These are phyloP conservation scores for Cyclophora punctaria DNA, from an alignment of 2,888 invertebrate genomes.

Conservation along the genomic window DNA sequence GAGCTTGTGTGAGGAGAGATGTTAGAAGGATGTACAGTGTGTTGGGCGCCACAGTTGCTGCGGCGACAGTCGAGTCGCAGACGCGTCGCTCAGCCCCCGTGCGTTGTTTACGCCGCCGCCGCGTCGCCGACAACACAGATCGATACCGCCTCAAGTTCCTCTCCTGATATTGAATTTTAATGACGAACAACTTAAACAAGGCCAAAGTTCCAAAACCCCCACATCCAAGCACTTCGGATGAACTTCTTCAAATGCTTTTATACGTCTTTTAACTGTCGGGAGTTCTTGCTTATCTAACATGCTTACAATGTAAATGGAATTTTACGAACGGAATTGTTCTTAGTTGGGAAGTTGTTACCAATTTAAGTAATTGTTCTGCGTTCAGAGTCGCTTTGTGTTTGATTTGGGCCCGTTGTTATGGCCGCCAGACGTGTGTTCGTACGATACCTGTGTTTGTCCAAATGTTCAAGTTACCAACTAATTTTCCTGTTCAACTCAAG, in stretches of 20 bases:
- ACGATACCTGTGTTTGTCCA: constrained; percentile 3
- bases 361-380: constrained; percentile 13
- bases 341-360: constrained; percentile 23
- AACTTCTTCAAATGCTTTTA: constrained; percentile 32
- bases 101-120: constrained; percentile 33
- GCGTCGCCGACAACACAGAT: constrained; percentile 32
- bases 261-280: constrained; percentile 38
- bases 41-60: constrained; percentile 24
- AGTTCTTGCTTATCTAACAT: constrained; percentile 36
- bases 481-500: background rate
- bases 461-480: constrained; percentile 3
- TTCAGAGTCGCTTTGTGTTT: constrained; percentile 20
- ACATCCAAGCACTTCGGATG: constrained; percentile 27
- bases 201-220: constrained; percentile 28
- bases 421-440: constrained; percentile 4
- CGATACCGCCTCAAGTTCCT: constrained; percentile 34
- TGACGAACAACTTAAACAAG: constrained; percentile 45
- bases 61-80: constrained; percentile 3
- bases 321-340: constrained; percentile 27
- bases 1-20: too few relatives aligned
- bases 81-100: constrained; percentile 18
- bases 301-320: constrained; percentile 37
- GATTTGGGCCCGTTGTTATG: constrained; percentile 15
- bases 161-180: constrained; percentile 52
- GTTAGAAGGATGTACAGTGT: constrained; percentile 2